phyloP scores from a whole-genome alignment of 2,113 vertebrate genomes.

The Numida meleagris region DNA sequence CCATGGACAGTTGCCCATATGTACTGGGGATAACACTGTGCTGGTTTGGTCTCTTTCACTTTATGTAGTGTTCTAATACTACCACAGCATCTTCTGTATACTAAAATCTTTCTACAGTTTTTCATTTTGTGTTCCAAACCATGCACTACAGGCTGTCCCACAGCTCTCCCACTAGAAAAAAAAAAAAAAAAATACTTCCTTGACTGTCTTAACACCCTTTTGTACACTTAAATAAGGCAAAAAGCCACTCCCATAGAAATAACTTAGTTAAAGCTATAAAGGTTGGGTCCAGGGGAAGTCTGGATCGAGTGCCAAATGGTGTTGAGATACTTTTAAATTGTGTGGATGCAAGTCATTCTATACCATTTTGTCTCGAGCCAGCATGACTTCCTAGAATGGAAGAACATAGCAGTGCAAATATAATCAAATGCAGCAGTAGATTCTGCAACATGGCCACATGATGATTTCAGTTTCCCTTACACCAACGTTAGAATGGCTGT shows the following conservation, averaged over 20 bases:
- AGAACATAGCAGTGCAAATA: neutral
- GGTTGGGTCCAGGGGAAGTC: neutral
- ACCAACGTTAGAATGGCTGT: neutral
- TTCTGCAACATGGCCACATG: neutral
- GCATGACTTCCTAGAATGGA: neutral
- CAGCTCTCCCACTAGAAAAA: neutral
- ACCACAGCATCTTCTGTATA: neutral
- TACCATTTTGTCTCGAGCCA: neutral
- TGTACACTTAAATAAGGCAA: neutral
- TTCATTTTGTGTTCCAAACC: neutral
- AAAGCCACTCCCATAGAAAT: neutral
- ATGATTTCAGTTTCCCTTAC: neutral
- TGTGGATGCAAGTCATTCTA: neutral
- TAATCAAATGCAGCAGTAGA: neutral
- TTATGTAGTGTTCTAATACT: fast-evolving
- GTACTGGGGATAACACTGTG: neutral
- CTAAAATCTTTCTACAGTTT: neutral
- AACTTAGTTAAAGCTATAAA: neutral
- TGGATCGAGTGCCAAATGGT: neutral
- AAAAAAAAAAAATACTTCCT: neutral
- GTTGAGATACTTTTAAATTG: neutral
- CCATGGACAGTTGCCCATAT: neutral
- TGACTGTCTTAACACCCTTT: neutral
- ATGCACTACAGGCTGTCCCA: neutral
- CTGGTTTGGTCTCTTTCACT: neutral